Conservation (phyloP, 92 coral and sea anemone genomes). For the Nematostella vectensis region DNA sequence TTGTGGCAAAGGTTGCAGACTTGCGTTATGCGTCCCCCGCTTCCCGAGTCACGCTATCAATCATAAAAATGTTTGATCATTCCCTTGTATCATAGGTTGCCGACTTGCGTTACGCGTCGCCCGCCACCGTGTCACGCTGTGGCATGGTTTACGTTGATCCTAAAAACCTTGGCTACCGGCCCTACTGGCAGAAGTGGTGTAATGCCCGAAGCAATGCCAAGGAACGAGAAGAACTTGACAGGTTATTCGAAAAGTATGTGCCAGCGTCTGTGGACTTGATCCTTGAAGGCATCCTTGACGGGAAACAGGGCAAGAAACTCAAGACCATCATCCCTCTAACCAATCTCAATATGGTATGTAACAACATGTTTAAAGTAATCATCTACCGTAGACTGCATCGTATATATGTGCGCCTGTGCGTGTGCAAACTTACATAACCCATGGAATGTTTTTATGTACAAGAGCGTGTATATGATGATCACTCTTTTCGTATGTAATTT, state of each 20-base stretch:
- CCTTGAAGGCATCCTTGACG: constrained; percentile 92
- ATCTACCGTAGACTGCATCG: too few relatives aligned
- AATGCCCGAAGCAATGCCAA: constrained; percentile 71
- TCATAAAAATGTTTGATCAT: too few relatives aligned
- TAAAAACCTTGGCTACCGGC: constrained; percentile 92
- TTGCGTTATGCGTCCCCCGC: constrained; percentile 99
- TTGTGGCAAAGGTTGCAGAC: constrained; percentile 71
- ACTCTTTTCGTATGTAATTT: too few relatives aligned
- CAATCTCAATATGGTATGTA: constrained; percentile 90
- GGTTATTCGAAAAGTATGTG: constrained; percentile 93
- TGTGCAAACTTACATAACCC: too few relatives aligned
- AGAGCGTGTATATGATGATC: too few relatives aligned
- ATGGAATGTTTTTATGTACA: too few relatives aligned
- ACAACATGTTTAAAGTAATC: background rate
- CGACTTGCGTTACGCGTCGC: constrained; percentile 96
- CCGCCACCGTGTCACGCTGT: constrained; percentile 98
- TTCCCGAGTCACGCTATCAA: too few relatives aligned
- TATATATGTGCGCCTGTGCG: too few relatives aligned
- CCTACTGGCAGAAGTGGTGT: constrained; percentile 95
- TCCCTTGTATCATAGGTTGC: constrained; percentile 51
- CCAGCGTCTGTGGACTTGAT: constrained; percentile 89
- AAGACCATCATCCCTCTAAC: constrained; percentile 94
- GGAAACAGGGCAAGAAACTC: constrained; percentile 93
- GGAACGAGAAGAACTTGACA: constrained; percentile 78
- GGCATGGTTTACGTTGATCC: constrained; percentile 99